These are phyloP conservation scores for Pseudochirops corinnae DNA, from an alignment of 2,797 vertebrate species.

Conservation along the genomic window DNA sequence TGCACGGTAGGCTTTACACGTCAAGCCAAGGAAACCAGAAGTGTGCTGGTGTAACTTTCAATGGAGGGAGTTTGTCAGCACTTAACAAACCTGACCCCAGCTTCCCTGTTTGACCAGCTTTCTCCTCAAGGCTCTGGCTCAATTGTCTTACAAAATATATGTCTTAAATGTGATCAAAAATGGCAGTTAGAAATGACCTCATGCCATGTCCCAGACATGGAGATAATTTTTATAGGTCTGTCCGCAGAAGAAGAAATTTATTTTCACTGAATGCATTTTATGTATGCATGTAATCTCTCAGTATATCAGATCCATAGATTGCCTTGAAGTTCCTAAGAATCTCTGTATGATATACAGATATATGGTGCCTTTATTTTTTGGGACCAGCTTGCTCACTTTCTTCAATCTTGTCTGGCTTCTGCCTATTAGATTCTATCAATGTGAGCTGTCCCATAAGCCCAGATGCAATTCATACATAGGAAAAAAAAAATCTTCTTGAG, in stretches of 20 bases:
- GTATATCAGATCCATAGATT: slow-evolving; percentile 16
- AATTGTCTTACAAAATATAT: background rate
- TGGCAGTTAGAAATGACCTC: slow-evolving; percentile 45
- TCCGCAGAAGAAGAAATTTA: slow-evolving; percentile 35
- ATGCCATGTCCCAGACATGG: slow-evolving; percentile 12
- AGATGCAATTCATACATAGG: slow-evolving; percentile 82
- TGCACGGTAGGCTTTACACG: background rate
- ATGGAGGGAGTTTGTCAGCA: slow-evolving; percentile 27
- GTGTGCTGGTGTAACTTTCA: background rate
- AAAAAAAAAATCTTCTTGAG: slow-evolving; percentile 82
- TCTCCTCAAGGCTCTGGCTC: slow-evolving; percentile 36
- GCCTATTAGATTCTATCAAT: slow-evolving; percentile 81
- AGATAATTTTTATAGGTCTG: slow-evolving; percentile 44
- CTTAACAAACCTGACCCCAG: slow-evolving; percentile 7
- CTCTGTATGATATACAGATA: background rate
- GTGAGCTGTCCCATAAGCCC: slow-evolving; percentile 79
- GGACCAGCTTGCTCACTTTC: slow-evolving; percentile 71
- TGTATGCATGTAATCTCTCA: slow-evolving; percentile 38
- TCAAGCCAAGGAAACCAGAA: background rate
- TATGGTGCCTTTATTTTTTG: slow-evolving; percentile 66
- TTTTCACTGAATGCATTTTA: slow-evolving; percentile 56
- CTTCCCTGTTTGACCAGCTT: slow-evolving; percentile 33
- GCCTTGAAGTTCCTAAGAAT: slow-evolving; percentile 55
- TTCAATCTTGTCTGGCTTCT: slow-evolving; percentile 73
- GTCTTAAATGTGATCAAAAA: slow-evolving; percentile 42